These are phyloP conservation scores for Pachycephala philippinensis DNA, from an alignment of 2,113 vertebrate species.

Conservation along the genomic window DNA sequence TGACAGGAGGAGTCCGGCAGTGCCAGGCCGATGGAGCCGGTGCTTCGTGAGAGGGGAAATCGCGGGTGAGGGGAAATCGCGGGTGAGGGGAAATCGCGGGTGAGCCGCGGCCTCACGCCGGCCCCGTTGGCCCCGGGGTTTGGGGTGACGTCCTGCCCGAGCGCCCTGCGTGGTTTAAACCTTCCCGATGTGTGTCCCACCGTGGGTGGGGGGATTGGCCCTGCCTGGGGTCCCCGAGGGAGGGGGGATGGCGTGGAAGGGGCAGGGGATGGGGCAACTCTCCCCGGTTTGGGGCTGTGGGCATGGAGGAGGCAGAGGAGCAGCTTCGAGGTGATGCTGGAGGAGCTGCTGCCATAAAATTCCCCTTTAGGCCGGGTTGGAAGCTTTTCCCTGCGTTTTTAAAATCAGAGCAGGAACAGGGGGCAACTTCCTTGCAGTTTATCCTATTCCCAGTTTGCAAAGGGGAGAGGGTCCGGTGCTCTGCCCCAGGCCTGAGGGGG, in stretches of 20 bases:
- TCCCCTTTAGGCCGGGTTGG: fast-evolving
- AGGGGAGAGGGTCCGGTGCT: neutral
- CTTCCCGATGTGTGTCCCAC: fast-evolving
- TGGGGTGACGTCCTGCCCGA: fast-evolving
- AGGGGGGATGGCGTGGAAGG: neutral
- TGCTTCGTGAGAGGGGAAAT: too few relatives aligned
- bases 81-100: fast-evolving
- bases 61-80: too few relatives aligned
- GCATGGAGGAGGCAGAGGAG: neutral
- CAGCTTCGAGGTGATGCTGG: fast-evolving
- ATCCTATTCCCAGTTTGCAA: fast-evolving
- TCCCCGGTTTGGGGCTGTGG: neutral
- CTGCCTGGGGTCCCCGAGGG: fast-evolving
- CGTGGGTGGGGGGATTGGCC: neutral
- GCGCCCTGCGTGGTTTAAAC: fast-evolving
- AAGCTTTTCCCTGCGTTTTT: fast-evolving
- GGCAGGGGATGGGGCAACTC: fast-evolving
- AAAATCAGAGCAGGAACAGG: fast-evolving
- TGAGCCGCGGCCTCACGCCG: fast-evolving
- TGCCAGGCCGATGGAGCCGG: neutral
- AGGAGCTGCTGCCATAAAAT: neutral
- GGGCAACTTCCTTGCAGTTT: fast-evolving
- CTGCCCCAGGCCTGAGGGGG: fast-evolving
- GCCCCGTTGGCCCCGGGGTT: neutral
- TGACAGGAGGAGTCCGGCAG: neutral